These are phyloP conservation scores for Leptinotarsa tumamoca DNA, from an alignment of 2,888 invertebrate genomes.

Conservation along the genomic window DNA sequence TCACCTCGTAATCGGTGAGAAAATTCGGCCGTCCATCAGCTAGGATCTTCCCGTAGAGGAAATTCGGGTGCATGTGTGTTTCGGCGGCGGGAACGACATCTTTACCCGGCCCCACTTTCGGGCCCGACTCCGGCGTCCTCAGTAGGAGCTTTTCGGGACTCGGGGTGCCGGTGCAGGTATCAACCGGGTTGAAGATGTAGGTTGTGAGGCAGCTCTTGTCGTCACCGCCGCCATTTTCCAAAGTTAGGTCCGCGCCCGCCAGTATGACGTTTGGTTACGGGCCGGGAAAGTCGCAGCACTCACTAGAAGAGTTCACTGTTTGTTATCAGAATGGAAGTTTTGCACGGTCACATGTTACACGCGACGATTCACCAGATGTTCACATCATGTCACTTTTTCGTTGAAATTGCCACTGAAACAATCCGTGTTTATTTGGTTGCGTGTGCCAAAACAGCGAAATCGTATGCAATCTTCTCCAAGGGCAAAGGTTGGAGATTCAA, in stretches of 20 bases:
- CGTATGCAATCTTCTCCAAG: too few relatives aligned
- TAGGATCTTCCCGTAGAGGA: slow-evolving; percentile 57
- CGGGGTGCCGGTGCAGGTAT: slow-evolving; percentile 73
- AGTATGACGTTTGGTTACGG: slow-evolving; percentile 39
- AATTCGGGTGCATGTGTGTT: slow-evolving; percentile 60
- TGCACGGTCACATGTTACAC: neutral
- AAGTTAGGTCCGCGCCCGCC: slow-evolving; percentile 61
- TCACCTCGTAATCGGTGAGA: slow-evolving; percentile 59
- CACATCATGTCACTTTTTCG: neutral
- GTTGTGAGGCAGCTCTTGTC: slow-evolving; percentile 66
- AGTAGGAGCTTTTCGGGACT: slow-evolving; percentile 68
- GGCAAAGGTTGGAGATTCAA: too few relatives aligned
- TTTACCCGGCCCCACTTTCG: slow-evolving; percentile 44
- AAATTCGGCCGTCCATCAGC: slow-evolving; percentile 59
- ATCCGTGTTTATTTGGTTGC: neutral
- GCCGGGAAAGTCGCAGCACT: neutral
- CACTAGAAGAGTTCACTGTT: neutral
- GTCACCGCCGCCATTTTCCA: slow-evolving; percentile 57
- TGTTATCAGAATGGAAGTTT: neutral
- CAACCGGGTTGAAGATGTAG: slow-evolving; percentile 71
- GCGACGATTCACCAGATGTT: neutral
- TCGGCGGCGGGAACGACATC: slow-evolving; percentile 49
- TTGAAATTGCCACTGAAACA: neutral
- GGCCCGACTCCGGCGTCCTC: slow-evolving; percentile 43
- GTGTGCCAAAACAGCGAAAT: neutral